A percentile compares a stretch with the other conserved stretches of the same genome.
Evolutionary conservation across 2,113 vertebrate species (phyloP).

Genomic region (Lagenorhynchus albirostris): DNA sequence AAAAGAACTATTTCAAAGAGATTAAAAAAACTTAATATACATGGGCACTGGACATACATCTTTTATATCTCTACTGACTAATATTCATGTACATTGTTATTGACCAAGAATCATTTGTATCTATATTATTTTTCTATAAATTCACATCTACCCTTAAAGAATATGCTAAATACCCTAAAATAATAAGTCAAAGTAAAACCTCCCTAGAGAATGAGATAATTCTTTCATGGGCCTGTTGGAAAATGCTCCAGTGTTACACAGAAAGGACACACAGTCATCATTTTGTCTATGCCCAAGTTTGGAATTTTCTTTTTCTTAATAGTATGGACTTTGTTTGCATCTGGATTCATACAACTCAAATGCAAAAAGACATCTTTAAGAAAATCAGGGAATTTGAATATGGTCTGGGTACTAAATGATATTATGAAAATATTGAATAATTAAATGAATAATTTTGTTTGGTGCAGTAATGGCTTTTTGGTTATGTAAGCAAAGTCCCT

Average conservation of each 20-base stretch:
- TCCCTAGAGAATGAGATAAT: neutral
- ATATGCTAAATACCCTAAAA: neutral
- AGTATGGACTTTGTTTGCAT: neutral
- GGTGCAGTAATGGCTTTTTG: neutral
- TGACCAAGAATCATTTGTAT: neutral
- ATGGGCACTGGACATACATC: neutral
- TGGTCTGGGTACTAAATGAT: neutral
- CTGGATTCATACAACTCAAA: neutral
- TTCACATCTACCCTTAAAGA: neutral
- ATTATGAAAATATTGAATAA: neutral
- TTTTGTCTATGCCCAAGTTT: neutral
- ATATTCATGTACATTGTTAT: neutral
- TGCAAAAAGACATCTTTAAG: neutral
- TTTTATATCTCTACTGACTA: neutral
- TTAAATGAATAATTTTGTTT: neutral
- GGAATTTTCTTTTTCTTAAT: neutral
- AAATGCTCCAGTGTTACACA: neutral
- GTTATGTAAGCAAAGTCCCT: neutral
- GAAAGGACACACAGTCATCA: neutral
- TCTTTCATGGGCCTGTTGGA: neutral
- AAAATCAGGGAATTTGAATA: neutral
- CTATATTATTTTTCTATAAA: neutral
- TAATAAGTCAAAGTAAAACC: neutral
- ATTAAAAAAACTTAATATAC: neutral
- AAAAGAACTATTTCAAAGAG: neutral